phyloP scores from a whole-genome alignment of 1,140 invertebrate species.

The Linepithema humile region DNA sequence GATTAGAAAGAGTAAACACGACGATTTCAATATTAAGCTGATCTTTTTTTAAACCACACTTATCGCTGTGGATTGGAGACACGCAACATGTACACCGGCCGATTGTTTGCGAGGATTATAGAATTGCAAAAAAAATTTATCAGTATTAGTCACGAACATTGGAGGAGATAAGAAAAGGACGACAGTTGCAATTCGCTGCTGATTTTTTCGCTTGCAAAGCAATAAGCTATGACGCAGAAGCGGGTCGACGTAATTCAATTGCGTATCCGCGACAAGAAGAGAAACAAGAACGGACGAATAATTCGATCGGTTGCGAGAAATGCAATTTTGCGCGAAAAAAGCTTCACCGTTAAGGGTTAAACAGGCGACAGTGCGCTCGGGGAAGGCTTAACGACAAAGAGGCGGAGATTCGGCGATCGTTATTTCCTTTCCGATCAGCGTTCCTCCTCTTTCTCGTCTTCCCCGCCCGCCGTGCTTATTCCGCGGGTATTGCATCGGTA shows the following conservation, averaged over 20 bases:
- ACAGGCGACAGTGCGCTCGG: not conserved
- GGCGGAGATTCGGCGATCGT: constrained; percentile 38
- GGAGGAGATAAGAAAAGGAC: constrained; percentile 1
- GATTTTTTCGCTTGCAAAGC: constrained; percentile 12
- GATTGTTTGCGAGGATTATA: not conserved
- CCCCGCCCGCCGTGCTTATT: not conserved
- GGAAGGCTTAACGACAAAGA: constrained; percentile 31
- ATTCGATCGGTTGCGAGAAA: constrained; percentile 1
- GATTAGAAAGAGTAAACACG: constrained; percentile 13
- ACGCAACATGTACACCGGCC: not conserved
- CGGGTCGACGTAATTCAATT: constrained; percentile 8
- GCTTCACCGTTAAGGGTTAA: constrained; percentile 27
- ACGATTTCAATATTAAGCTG: constrained; percentile 5
- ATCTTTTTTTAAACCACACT: not conserved
- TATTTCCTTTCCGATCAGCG: constrained; percentile 37
- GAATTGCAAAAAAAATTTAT: constrained; percentile 37
- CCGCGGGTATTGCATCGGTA: not conserved
- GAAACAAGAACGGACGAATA: not conserved
- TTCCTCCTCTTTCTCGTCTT: not conserved
- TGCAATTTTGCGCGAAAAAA: constrained; percentile 22
- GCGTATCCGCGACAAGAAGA: not conserved
- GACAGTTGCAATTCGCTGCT: constrained; percentile 1
- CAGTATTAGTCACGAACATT: constrained; percentile 38
- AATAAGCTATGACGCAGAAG: not conserved
- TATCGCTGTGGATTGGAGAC: constrained; percentile 1